Base-by-base conservation (phyloP, 2,113 vertebrate species). In the Nymphicus hollandicus region DNA sequence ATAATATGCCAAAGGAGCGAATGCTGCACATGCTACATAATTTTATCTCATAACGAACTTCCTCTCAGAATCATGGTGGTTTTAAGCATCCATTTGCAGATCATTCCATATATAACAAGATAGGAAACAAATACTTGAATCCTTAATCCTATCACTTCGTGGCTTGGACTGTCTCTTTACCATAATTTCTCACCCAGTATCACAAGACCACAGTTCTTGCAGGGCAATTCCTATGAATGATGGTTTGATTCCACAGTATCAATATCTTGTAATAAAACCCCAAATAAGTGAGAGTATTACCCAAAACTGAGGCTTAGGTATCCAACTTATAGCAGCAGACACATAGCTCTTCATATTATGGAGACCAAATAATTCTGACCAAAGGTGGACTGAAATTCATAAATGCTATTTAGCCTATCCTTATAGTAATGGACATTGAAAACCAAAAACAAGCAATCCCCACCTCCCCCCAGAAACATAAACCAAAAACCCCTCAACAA, bases 271-370 rank as follows among this genome's bases (percentile, higher is more conserved):
- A 64, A 81, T 46, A 68, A n/a, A 17, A 15, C 4, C 9, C 5
- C 2, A 81, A 55, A 71, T 27, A 85, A 43, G 7, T 13, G 43
- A 39, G 78, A 60, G 0, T 44, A 39, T 64, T 25, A 65, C 11
- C 13, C 7, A 76, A 37, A 88, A 15, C 39, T 20, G 41, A 83
- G 18, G 18, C 3, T 28, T 69, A 72, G n/a, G 9, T 41, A 29
- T 82, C 44, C 39, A 50, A 2, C 3, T 31, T 18, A 17, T 0
- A 58, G 22, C 24, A 80, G 22, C 41, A 82, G 74, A 52, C 33
- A 52, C 16, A 16, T n/a, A 76, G 20, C 0, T 1, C 2, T 72
- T 64, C 31, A 6, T 37, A 10, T 17, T 22, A 28, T 9, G 9
- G 4, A 31, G 12, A 69, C 2, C 1, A 65, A 91, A 68, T 19